A percentile compares a stretch with the other conserved stretches of the same genome.
These are phyloP conservation scores for Montifringilla adamsi DNA, from an alignment of 2,113 vertebrate genomes.

Conservation along the genomic window DNA sequence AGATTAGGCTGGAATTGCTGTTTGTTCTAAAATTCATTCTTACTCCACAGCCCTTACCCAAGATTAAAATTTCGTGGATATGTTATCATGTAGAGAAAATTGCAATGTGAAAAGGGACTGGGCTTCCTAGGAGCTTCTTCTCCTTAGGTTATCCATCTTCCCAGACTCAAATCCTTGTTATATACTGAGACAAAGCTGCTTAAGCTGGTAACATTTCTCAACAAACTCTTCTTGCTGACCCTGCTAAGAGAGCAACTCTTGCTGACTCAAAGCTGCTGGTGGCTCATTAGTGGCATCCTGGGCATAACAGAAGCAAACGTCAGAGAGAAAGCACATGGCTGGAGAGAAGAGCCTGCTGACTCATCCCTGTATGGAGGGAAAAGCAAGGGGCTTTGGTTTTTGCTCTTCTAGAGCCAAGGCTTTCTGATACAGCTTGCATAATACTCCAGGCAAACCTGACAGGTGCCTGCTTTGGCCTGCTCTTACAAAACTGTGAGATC, in stretches of 20 bases:
- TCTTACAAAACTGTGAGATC: neutral
- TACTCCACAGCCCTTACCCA: neutral
- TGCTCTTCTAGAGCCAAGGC: neutral
- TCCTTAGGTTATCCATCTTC: neutral
- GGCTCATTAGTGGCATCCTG: slow-evolving; percentile 44
- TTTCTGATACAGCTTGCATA: neutral
- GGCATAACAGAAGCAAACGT: slow-evolving; percentile 14
- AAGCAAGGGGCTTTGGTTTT: neutral
- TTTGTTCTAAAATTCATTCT: neutral
- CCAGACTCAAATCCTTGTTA: neutral
- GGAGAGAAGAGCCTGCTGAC: slow-evolving; percentile 26
- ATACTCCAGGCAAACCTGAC: neutral
- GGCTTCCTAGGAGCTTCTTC: neutral
- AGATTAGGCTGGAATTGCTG: neutral
- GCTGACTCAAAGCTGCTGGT: slow-evolving; percentile 50
- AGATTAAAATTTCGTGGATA: neutral
- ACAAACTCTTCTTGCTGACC: slow-evolving; percentile 41
- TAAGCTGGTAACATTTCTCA: neutral
- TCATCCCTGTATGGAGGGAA: slow-evolving; percentile 13
- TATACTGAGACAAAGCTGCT: neutral
- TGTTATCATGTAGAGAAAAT: neutral
- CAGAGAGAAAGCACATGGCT: slow-evolving; percentile 13
- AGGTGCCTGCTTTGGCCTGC: neutral
- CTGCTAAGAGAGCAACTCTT: slow-evolving; percentile 43
- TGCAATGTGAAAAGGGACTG: neutral